Evolutionary conservation across 2,888 invertebrate genomes (phyloP), one percentile per base, ranked within the genome.

Genomic region (Acanthosepion pharaonis): DNA sequence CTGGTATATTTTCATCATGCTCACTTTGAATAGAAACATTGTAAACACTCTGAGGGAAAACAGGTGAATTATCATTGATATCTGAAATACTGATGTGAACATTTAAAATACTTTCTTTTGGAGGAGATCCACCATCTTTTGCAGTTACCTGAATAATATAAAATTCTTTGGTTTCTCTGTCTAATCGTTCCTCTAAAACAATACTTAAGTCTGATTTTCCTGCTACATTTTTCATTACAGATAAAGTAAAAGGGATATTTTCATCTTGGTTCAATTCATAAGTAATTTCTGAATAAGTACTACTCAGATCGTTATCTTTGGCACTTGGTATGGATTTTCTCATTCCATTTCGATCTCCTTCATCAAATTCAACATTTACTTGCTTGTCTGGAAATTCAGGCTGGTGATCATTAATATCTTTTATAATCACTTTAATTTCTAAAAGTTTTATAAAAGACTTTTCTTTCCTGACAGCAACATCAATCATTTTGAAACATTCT

Each of bases 51-150:
- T 94, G 91, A 48, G 91, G 3, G 64, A 95, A 95, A 93, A 91
- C 28, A 9, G 95, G 95, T 49, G 91, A 53, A 93, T 95, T 95
- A 91, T 95, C 95, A 92, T 95, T 95, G 20, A 92, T 91, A 94
- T 95, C 95, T 93, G 33, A 48, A 15, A 95, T 51, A 18, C 28
- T 93, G 5, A 95, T 94, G 28, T 91, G 94, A 28, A 95, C 95
- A 51, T 92, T 33, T 49, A 94, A 92, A 48, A 92, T 78, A 64
- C n/a, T 91, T 25, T 94, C 64, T n/a, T 51, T 53, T 59, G 94
- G 91, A 15, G 94, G 94, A 25, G 18, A 25, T 18, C 95, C 95
- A 49, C 64, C 91, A 93, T 95, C 95, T 49, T 94, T 94, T 48
- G 94, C 94, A 53, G 33, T n/a, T 15, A 95, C 93, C 20, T 91